Evolutionary conservation across 2,797 vertebrate genomes (phyloP).

Genomic region (Trichosurus vulpecula): DNA sequence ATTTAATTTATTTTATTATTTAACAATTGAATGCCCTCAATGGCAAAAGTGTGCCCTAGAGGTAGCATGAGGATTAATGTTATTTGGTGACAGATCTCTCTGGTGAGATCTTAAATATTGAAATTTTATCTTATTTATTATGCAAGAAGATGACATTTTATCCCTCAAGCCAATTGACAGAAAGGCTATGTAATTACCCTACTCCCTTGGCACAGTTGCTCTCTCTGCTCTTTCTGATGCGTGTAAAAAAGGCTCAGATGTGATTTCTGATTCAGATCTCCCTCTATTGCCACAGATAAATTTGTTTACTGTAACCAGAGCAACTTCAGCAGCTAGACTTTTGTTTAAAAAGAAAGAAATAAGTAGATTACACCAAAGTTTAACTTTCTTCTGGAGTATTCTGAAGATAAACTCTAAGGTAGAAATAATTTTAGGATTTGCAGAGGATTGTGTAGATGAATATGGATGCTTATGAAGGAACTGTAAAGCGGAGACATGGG

Average conservation of each 20-base stretch:
- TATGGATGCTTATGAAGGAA: not conserved
- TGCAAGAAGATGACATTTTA: constrained; percentile 75
- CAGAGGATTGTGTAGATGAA: not conserved
- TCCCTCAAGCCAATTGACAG: constrained; percentile 63
- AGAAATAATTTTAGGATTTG: not conserved
- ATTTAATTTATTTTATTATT: constrained; percentile 76
- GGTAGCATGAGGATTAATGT: constrained; percentile 64
- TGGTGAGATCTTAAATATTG: constrained; percentile 76
- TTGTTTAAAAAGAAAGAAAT: not conserved
- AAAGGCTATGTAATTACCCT: constrained; percentile 65
- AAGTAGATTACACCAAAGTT: constrained; percentile 22
- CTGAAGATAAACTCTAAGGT: not conserved
- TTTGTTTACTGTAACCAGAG: constrained; percentile 68
- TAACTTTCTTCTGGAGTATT: not conserved
- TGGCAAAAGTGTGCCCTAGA: constrained; percentile 62
- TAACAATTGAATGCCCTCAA: constrained; percentile 70
- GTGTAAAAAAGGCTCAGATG: constrained; percentile 36
- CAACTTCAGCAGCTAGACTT: constrained; percentile 5
- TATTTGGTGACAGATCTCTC: constrained; percentile 64
- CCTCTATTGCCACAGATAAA: constrained; percentile 41
- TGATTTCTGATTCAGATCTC: not conserved
- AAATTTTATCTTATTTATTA: constrained; percentile 79
- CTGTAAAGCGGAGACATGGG: not conserved
- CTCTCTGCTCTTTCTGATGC: constrained; percentile 24
- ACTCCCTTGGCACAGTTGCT: constrained; percentile 37